Evolutionary conservation across 1,140 invertebrate genomes (phyloP).

Genomic region (Lanistes nyassanus): DNA sequence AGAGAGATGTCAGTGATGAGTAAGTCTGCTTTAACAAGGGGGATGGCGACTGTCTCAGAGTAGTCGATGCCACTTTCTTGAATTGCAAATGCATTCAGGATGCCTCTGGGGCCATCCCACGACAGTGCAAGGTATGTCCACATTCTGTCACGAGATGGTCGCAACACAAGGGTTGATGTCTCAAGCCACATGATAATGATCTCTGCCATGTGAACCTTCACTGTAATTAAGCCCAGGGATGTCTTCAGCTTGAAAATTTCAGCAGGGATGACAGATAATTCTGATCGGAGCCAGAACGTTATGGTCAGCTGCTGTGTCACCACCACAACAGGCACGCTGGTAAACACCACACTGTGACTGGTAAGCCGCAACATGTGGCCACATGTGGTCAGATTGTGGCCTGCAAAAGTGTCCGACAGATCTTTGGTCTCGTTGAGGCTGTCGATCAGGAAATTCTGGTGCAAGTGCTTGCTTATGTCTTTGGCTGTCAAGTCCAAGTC

Average conservation of each 20-base stretch:
- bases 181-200: conserved; percentile 28
- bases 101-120: conserved; percentile 29
- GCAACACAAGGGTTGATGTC: conserved; percentile 3
- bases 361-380: conserved; percentile 23
- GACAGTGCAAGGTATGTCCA: conserved; percentile 39
- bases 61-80: conserved; percentile 31
- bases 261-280: not conserved
- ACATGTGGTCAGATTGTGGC: conserved; percentile 21
- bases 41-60: conserved; percentile 4
- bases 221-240: not conserved
- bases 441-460: not conserved
- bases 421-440: not conserved
- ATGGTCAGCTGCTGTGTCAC: conserved; percentile 22
- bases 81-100: conserved; percentile 29
- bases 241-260: conserved; percentile 21
- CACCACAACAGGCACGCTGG: not conserved
- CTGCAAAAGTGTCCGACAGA: conserved; percentile 4
- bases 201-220: conserved; percentile 9
- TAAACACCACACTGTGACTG: not conserved
- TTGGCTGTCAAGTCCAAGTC: not conserved
- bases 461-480: not conserved
- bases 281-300: conserved; percentile 6
- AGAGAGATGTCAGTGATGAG: conserved; percentile 26
- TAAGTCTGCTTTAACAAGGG: conserved; percentile 1
- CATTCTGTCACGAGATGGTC: conserved; percentile 7